Evolutionary conservation across 2,888 invertebrate species (phyloP), one percentile per base, ranked within the genome.

Genomic region (Bibio marci): DNA sequence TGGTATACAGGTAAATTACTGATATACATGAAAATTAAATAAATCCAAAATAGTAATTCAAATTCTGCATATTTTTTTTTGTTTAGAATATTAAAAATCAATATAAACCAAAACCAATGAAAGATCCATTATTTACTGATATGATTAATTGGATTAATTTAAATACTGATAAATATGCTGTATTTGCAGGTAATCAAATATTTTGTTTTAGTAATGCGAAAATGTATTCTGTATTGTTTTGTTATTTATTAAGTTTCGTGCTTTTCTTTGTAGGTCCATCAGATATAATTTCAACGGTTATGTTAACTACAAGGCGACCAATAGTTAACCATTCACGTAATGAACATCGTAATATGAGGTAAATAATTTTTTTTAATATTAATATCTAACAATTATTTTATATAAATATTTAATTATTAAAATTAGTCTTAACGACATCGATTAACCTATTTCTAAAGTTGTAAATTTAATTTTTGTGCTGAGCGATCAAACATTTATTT

Each of bases 321-420:
- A 73, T 90, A 35, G 77, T 85, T 1, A 80, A 85, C 45, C 88
- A 90, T 59, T 88, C 90, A 0, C 87, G 87, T 53, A 83, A 88
- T 52, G 90, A 90, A 56, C 77, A 82, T 58, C 67, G 67, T 25
- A 76, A 74, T 38, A 73, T 86, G 46, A 73, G 83, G 83, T 83
- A 53, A n/a, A n/a, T 48, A 31, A 35, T 39, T 36, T 30, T 37
- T 32, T 40, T 31, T 36, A 40, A 34, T 27, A 27, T 14, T 31
- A 35, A 32, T 38, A 12, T 43, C 12, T 15, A n/a, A 41, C 12
- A 39, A 31, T 34, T 15, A 36, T 37, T 35, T 27, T 18, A 14
- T 10, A 30, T 22, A 30, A 30, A 35, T 30, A 35, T 14, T 19
- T 30, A 27, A 11, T 12, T 14, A 18, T 12, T 30, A 10, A n/a